phyloP scores from a whole-genome alignment of 2,888 invertebrate species.

The Allophyes oxyacanthae region DNA sequence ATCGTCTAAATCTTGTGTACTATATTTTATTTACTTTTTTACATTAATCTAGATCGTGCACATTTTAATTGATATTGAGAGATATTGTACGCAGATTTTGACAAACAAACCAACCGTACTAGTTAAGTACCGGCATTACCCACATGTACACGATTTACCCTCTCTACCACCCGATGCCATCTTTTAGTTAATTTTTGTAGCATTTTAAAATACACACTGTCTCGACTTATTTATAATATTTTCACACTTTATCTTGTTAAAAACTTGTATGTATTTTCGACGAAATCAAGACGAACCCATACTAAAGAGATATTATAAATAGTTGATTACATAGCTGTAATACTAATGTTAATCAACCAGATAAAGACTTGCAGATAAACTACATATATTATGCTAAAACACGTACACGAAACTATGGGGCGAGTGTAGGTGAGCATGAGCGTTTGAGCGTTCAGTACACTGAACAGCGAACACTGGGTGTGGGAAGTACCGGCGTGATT shows the following conservation, averaged over 20 bases:
- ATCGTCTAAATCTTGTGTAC: conserved; percentile 18
- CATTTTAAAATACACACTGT: conserved; percentile 30
- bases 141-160: conserved; percentile 30
- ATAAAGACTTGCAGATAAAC: not conserved
- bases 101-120: not conserved
- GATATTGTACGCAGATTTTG: conserved; percentile 13
- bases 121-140: conserved; percentile 18
- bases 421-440: conserved; percentile 15
- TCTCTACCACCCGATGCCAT: conserved; percentile 19
- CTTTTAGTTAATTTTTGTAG: conserved; percentile 9
- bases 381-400: not conserved
- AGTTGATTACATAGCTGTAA: not conserved
- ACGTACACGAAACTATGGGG: conserved; percentile 1
- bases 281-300: conserved; percentile 2
- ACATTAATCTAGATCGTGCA: not conserved
- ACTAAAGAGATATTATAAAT: conserved; percentile 1
- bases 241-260: conserved; percentile 10
- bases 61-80: not conserved
- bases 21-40: conserved; percentile 4
- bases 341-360: not conserved
- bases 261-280: conserved; percentile 9
- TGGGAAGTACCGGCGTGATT: conserved; percentile 54
- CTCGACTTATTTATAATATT: conserved; percentile 4
- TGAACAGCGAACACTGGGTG: conserved; percentile 12
- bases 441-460: conserved; percentile 6